Percentiles rank a stretch among this genome's conserved stretches.
Evolutionary conservation across 2,888 invertebrate genomes (phyloP).

Genomic region (Chydorus sphaericus): DNA sequence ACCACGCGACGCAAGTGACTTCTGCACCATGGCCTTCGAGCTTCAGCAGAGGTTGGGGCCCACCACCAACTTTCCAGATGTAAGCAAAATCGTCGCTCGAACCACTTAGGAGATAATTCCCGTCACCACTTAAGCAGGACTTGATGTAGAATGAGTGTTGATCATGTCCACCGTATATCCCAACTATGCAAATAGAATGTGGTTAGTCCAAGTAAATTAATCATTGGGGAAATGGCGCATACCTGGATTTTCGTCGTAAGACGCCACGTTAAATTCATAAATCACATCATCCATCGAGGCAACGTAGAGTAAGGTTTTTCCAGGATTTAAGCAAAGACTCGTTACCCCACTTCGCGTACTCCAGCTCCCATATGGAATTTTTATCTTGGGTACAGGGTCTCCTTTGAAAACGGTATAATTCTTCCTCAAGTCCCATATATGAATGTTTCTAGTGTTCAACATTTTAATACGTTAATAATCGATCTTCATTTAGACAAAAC

Average conservation of each 20-base stretch:
- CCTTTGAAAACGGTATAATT: constrained; percentile 53
- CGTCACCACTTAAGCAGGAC: constrained; percentile 62
- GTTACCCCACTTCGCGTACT: constrained; percentile 49
- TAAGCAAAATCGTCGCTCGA: constrained; percentile 75
- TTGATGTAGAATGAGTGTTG: constrained; percentile 75
- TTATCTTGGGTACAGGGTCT: constrained; percentile 53
- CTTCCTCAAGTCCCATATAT: constrained; percentile 75
- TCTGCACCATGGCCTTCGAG: constrained; percentile 66
- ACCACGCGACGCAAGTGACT: constrained; percentile 78
- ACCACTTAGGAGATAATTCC: constrained; percentile 68
- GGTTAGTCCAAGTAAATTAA: constrained; percentile 15
- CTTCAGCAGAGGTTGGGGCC: constrained; percentile 43
- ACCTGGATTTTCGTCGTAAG: constrained; percentile 48
- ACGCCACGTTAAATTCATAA: constrained; percentile 65
- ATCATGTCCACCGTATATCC: constrained; percentile 46
- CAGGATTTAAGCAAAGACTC: constrained; percentile 56
- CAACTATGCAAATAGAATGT: constrained; percentile 16
- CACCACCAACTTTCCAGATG: constrained; percentile 49
- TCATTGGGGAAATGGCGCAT: constrained; percentile 18
- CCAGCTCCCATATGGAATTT: constrained; percentile 55
- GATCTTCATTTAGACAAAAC: constrained; percentile 15
- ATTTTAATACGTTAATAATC: neutral
- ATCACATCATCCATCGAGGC: constrained; percentile 76
- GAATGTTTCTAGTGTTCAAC: constrained; percentile 40
- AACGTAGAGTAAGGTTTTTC: constrained; percentile 54